phyloP scores from a whole-genome alignment of 2,797 vertebrate genomes.

The Lindbergichthys nudifrons region DNA sequence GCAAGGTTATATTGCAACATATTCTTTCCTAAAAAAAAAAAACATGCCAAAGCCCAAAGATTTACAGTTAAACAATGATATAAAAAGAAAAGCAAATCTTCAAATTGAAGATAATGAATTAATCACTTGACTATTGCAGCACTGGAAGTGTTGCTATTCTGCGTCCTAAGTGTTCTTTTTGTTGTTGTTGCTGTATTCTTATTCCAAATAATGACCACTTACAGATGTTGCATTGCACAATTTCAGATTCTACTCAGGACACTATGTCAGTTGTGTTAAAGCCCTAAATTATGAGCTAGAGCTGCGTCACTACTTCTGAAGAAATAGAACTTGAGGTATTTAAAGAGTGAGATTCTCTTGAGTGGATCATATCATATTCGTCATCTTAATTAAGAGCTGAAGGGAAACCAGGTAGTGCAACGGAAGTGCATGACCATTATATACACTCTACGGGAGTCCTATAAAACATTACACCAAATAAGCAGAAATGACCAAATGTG shows the following conservation, averaged over 20 bases:
- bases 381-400: constrained; percentile 44
- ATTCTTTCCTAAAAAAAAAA: background rate
- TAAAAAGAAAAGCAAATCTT: background rate
- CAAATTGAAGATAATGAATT: background rate
- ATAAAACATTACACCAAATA: background rate
- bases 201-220: background rate
- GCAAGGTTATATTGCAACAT: background rate
- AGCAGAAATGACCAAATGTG: constrained; percentile 7
- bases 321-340: constrained; percentile 30
- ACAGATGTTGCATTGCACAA: background rate
- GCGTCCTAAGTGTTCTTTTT: background rate
- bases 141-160: background rate
- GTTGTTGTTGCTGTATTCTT: background rate
- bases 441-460: background rate
- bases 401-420: constrained; percentile 30
- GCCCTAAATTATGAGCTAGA: background rate
- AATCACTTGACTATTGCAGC: background rate
- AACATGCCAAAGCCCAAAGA: background rate
- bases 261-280: background rate
- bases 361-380: constrained; percentile 14
- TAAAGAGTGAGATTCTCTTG: constrained; percentile 40
- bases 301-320: background rate
- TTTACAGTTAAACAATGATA: background rate
- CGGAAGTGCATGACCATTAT: background rate
- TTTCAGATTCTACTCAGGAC: background rate